phyloP scores from a whole-genome alignment of 2,113 vertebrate species.

The Crotalus tigris region DNA sequence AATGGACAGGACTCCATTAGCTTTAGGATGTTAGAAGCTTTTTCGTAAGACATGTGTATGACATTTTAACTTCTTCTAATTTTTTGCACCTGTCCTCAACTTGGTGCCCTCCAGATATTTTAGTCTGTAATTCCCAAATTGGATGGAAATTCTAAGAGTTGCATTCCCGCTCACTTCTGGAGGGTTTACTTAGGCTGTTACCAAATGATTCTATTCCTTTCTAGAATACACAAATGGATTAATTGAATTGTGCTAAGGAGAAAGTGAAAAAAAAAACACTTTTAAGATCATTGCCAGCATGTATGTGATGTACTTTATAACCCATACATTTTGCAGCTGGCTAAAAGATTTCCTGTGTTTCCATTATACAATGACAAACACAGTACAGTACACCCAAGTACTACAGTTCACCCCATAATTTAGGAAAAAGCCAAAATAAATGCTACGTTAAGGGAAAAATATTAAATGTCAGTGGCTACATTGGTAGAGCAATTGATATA shows the following conservation, averaged over 20 bases:
- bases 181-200: neutral
- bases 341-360: neutral
- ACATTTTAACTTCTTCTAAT: neutral
- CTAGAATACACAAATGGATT: neutral
- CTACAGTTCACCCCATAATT: conserved; percentile 5
- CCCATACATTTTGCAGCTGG: neutral
- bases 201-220: neutral
- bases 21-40: neutral
- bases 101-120: neutral
- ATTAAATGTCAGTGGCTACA: neutral
- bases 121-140: neutral
- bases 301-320: neutral
- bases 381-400: neutral
- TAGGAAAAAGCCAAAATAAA: neutral
- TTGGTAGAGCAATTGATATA: neutral
- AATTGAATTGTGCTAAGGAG: neutral
- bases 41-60: neutral
- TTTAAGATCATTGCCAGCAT: neutral
- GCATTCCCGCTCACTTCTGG: neutral
- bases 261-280: neutral
- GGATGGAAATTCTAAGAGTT: neutral
- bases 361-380: neutral
- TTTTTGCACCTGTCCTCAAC: neutral
- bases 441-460: neutral
- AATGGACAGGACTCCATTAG: neutral